Evolutionary conservation across 2,888 invertebrate species (phyloP), one percentile per base, ranked within the genome.

Genomic region (Mycalesis mineus): DNA sequence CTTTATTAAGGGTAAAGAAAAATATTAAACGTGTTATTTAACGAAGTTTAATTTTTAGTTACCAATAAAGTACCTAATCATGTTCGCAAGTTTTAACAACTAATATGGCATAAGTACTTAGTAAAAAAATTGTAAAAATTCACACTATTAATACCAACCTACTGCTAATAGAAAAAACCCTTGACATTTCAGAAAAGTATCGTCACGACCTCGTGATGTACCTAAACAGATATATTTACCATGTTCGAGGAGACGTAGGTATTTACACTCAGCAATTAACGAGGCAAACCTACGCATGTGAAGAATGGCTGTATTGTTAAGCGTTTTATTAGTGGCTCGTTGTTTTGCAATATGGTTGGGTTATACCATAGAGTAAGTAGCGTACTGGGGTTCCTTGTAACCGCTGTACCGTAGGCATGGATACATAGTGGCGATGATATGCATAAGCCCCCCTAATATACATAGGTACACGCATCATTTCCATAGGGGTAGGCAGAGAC

Each of bases 151-250:
- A 62, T 55, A 57, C 53, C 50, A 47, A 55, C 57, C 55, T 55
- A 36, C 65, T 64, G 65, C 68, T 65, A 69, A 70, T 65, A 66
- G 65, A 69, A 64, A 68, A 74, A 81, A 78, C 82, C 84, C 84
- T 82, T 86, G 86, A 86, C 85, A 87, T 87, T 85, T 84, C 68
- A 78, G 70, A 66, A 68, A 70, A 78, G 74, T 72, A 69, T 68
- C 78, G 66, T 71, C 71, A 49, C 68, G 79, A 70, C 84, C 83
- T 84, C 79, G 76, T 54, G 22, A 40, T 66, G 61, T 72, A 71
- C 73, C 74, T 79, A 78, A 75, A 74, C 72, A 75, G 74, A 74
- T 70, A 67, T 74, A 80, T 78, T 78, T 80, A 75, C 78, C 75
- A 72, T 77, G 77, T 76, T 73, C 73, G 73, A 75, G 73, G 75